Evolutionary conservation across 2,888 invertebrate species (phyloP), one percentile per base, ranked within the genome.

Genomic region (Drosophila neoperkinsi): DNA sequence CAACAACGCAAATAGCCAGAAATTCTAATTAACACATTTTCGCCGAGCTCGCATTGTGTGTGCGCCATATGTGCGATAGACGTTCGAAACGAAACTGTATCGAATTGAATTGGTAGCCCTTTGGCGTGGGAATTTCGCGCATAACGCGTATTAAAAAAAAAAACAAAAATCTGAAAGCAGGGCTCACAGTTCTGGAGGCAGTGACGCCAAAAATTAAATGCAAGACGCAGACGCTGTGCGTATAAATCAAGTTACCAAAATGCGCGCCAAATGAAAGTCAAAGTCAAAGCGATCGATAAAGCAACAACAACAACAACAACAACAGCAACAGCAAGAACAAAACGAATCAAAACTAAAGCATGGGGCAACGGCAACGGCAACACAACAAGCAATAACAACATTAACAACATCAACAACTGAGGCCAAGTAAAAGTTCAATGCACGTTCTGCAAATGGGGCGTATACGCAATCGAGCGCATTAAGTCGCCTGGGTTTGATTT

Each of bases 401-500:
- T 31, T 43, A 66, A 53, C 41, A 70, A 49, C 51, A 67, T 41
- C 46, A 43, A 68, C 70, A 65, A 60, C 55, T 49, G 41, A 68
- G 67, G 50, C 80, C 36, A 51, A 70, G 66, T 83, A 84, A 87
- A 79, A 83, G 91, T 91, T 91, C 91, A 91, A 83, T 91, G 91
- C 77, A 88, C 91, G 91, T 87, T 82, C 81, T 51, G 71, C 84
- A 79, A 85, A 86, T 73, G 88, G 87, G 87, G 87, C 87, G 87
- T 90, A 90, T 88, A 90, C 87, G 90, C 88, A 90, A 88, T 88
- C 84, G 88, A 81, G 65, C 72, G 83, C 86, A 84, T 84, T 88
- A 88, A 84, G 81, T 74, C 68, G 62, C 71, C 76, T 46, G 62
- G 50, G 16, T 25, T 56, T 65, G 16, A 30, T 38, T 49, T 55